Percentiles rank a stretch among this genome's conserved stretches.
phyloP scores from a whole-genome alignment of 2,888 invertebrate species.

The Agelastica alni region DNA sequence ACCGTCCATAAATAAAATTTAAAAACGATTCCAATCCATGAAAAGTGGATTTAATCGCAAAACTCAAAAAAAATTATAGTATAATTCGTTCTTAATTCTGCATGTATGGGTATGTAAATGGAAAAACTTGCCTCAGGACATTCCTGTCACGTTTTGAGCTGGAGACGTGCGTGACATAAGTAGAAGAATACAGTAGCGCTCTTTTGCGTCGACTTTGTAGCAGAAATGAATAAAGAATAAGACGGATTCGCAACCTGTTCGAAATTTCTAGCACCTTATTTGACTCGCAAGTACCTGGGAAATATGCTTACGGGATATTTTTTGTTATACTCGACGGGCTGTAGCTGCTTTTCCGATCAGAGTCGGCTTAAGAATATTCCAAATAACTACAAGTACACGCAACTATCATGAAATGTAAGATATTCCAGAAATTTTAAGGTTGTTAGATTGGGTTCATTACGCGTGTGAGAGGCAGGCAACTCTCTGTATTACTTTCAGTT shows the following conservation, averaged over 20 bases:
- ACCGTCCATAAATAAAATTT: too few relatives aligned
- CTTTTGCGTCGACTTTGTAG: slow-evolving; percentile 10
- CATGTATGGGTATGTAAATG: neutral
- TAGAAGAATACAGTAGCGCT: slow-evolving; percentile 9
- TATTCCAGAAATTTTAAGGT: too few relatives aligned
- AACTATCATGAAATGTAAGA: too few relatives aligned
- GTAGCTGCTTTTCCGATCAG: neutral
- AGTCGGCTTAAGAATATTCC: neutral
- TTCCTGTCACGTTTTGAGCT: slow-evolving; percentile 10
- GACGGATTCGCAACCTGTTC: slow-evolving; percentile 11
- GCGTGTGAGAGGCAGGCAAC: too few relatives aligned
- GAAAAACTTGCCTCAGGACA: neutral
- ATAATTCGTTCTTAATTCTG: neutral
- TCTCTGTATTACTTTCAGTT: neutral
- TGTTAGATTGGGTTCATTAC: too few relatives aligned
- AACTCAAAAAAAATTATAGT: neutral
- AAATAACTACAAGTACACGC: too few relatives aligned
- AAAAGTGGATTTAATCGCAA: neutral
- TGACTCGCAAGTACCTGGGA: slow-evolving; percentile 3
- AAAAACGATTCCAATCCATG: neutral
- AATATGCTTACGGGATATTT: slow-evolving; percentile 3
- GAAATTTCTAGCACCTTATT: slow-evolving; percentile 10
- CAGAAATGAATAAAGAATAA: slow-evolving; percentile 15
- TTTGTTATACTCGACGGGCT: neutral
- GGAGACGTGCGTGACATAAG: slow-evolving; percentile 15